phyloP scores from a whole-genome alignment of 2,113 vertebrate species.

The Cardinalis cardinalis region DNA sequence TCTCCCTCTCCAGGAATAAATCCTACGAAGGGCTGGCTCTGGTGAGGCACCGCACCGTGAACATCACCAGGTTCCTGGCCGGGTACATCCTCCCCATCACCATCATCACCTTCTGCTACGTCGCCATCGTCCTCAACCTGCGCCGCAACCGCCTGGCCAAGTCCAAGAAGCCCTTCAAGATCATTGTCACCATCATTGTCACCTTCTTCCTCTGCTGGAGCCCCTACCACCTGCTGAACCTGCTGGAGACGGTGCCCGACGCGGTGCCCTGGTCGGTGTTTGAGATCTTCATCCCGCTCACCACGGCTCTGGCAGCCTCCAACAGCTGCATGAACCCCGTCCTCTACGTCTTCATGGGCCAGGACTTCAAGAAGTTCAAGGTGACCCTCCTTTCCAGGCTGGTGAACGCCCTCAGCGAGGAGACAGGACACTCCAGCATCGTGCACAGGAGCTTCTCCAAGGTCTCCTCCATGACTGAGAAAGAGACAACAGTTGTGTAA shows the following conservation, averaged over 20 bases:
- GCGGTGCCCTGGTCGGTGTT: neutral
- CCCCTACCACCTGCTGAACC: slow-evolving; percentile 80
- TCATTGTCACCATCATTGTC: slow-evolving; percentile 81
- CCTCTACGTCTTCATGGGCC: slow-evolving; percentile 93
- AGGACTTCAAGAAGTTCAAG: slow-evolving; percentile 86
- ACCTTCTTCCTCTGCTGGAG: slow-evolving; percentile 90
- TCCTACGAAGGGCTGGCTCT: neutral
- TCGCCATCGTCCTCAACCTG: slow-evolving; percentile 74
- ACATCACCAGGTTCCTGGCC: slow-evolving; percentile 71
- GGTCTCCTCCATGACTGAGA: slow-evolving; percentile 69
- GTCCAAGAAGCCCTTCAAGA: slow-evolving; percentile 84
- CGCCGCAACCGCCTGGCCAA: slow-evolving; percentile 74
- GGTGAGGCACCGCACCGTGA: slow-evolving; percentile 63
- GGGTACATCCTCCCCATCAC: slow-evolving; percentile 83
- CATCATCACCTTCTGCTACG: slow-evolving; percentile 78
- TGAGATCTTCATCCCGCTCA: slow-evolving; percentile 64
- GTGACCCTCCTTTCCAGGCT: slow-evolving; percentile 71
- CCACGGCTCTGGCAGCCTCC: slow-evolving; percentile 73
- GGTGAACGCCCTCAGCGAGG: slow-evolving; percentile 75
- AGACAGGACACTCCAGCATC: slow-evolving; percentile 63
- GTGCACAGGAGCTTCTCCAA: slow-evolving; percentile 74
- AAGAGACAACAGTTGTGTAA: slow-evolving; percentile 68
- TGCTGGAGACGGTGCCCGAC: slow-evolving; percentile 74
- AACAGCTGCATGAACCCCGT: slow-evolving; percentile 96
- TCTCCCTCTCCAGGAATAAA: slow-evolving; percentile 19